phyloP scores from a whole-genome alignment of 2,113 vertebrate genomes.

The Monarcha castaneiventris region DNA sequence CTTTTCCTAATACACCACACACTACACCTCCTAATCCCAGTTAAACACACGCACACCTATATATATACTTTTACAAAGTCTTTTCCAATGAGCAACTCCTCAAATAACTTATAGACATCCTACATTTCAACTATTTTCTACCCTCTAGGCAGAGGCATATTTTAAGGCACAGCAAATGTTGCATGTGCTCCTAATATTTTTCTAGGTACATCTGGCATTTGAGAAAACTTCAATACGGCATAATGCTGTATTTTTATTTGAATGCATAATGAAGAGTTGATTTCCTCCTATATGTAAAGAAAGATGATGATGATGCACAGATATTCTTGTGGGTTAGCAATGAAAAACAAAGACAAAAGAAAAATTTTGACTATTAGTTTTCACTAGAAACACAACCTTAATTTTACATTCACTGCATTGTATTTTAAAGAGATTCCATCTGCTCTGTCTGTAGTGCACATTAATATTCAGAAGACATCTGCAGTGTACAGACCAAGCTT shows the following conservation, averaged over 20 bases:
- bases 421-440: slow-evolving; percentile 51
- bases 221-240: neutral
- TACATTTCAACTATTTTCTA: neutral
- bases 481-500: slow-evolving; percentile 54
- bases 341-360: neutral
- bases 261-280: neutral
- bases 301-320: neutral
- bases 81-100: neutral
- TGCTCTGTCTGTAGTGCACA: slow-evolving; percentile 34
- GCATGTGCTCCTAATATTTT: neutral
- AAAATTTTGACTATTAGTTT: neutral
- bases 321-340: neutral
- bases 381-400: slow-evolving; percentile 5
- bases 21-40: neutral
- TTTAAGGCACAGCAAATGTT: neutral
- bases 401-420: slow-evolving; percentile 35
- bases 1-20: neutral
- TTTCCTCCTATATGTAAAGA: neutral
- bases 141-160: neutral
- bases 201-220: neutral
- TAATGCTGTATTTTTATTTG: neutral
- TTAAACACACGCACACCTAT: neutral
- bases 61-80: neutral
- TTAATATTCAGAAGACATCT: slow-evolving; percentile 65
- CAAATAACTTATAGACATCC: neutral